Base-by-base conservation (phyloP, 2,797 vertebrate species). In the Acipenser oxyrinchus region DNA sequence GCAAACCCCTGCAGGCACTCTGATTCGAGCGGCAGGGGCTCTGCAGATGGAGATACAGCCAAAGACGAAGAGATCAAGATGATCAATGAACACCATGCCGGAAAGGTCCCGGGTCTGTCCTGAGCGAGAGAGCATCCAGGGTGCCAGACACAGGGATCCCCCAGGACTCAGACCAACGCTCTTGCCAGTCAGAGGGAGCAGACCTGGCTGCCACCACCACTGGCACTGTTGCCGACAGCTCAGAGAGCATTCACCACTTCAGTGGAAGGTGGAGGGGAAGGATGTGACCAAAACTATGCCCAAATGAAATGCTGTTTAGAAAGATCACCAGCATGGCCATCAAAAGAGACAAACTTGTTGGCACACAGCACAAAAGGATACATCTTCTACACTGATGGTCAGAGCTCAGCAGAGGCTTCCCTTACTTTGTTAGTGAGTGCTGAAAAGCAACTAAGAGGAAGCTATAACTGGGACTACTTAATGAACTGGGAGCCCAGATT, bases 51-150 rank as follows among this genome's bases (percentile, higher is more conserved):
- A 48, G 92, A 95, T 78, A 94, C 86, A 3, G 91, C 91, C 6
- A 95, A 98, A 71, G 94, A 97, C 1, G 88, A 93, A 73, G 96
- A 95, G 82, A 95, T 96, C 63, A 92, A 93, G 78, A 86, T 83
- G 87, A 95, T 96, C 65, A 95, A 88, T 70, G 86, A 91, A 57
- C 83, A 84, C 70, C 85, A 64, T 88, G 81, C 69, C 80, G 75
- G 62, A 91, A 90, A 80, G 81, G 76, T 55, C 51, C 74, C 0
- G n/a, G 79, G 58, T 85, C 82, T 0, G 59, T 51, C 0, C 71
- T 86, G 64, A 83, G 79, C 0, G 73, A 84, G 15, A 57, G 58
- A 0, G 10, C 71, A 8, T 85, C 72, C 0, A 76, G 77, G 60
- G 79, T 90, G 59, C 85, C 86, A 9, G 87, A 92, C 70, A 89